phyloP scores from a whole-genome alignment of 2,888 invertebrate genomes.

The Meloe dianella region DNA sequence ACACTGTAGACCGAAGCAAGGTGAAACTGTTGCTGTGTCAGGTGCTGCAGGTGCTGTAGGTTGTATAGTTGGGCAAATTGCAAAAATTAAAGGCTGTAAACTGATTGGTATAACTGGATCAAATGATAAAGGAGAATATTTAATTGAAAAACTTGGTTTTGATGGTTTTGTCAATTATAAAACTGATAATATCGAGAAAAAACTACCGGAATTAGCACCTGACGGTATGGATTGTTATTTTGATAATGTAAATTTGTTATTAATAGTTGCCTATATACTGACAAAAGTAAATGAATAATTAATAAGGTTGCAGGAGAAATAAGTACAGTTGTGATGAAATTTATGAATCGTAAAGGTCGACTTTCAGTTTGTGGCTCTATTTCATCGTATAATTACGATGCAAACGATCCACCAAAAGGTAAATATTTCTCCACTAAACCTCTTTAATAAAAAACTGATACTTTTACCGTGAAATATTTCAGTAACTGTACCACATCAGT shows the following conservation, averaged over 20 bases:
- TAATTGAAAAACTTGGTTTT: conserved; percentile 68
- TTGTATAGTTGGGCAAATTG: conserved; percentile 59
- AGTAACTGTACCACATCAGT: conserved; percentile 63
- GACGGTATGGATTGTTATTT: conserved; percentile 76
- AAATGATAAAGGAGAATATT: conserved; percentile 72
- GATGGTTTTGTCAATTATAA: conserved; percentile 76
- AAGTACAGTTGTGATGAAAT: conserved; percentile 65
- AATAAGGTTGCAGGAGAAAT: conserved; percentile 73
- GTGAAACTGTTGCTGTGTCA: conserved; percentile 74
- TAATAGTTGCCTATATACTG: too few species aligned
- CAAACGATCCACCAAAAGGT: conserved; percentile 37
- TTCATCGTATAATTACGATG: conserved; percentile 68
- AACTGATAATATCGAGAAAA: conserved; percentile 61
- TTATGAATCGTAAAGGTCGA: conserved; percentile 70
- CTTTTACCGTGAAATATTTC: conserved; percentile 51
- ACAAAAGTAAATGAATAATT: conserved; percentile 59
- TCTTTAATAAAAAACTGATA: too few species aligned
- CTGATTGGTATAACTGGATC: conserved; percentile 77
- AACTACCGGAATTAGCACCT: conserved; percentile 67
- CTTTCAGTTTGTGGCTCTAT: conserved; percentile 74
- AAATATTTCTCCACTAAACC: too few species aligned
- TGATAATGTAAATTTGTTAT: conserved; percentile 70
- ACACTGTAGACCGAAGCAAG: conserved; percentile 71
- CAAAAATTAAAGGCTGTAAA: conserved; percentile 53
- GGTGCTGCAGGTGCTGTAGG: conserved; percentile 82